Base-by-base conservation (phyloP, 2,888 invertebrate species). In the Lypha dubia region DNA sequence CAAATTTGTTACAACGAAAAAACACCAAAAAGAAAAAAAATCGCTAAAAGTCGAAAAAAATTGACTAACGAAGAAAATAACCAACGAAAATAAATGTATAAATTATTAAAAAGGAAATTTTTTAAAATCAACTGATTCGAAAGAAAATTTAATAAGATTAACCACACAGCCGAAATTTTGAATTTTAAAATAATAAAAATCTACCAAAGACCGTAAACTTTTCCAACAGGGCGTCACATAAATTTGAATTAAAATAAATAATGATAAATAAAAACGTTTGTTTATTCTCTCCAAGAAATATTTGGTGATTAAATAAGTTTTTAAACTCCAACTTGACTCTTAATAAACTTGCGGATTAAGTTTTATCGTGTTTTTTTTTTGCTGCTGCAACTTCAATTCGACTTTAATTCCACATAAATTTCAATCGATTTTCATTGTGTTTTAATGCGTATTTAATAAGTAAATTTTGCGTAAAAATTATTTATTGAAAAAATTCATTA, bases 401-500 rank as follows among this genome's bases (percentile, higher is more conserved):
- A 24, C 56, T 56, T 58, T 11, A 35, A 32, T 49, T 67, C 35
- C 15, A 32, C 8, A 28, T 44, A 65, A 70, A 13, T 35, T 49
- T 60, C 44, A 53, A 80, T 51, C 53, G 17, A 51, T 74, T 53
- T 68, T 60, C 53, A 80, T 80, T 68, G 67, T 80, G 13, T 65
- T 44, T 51, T 70, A 35, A 28, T 44, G 49, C 32, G 5, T 51
- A 13, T n/a, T 44, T 44, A 3, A 13, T 13, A 22, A 8, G 24
- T 35, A 13, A 28, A 28, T 41, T 46, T 49, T 71, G 35, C 46
- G 22, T 73, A 60, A 32, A 51, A 38, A 41, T 41, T 44, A 68
- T 67, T 71, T 67, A 65, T 82, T 75, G 56, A 65, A 51, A 65
- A 82, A 76, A 51, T 65, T 67, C 38, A 75, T 53, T 77, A 51